A percentile compares a stretch with the other conserved stretches of the same genome.
phyloP scores from a whole-genome alignment of 2,888 invertebrate species.

The Dusona sp. region DNA sequence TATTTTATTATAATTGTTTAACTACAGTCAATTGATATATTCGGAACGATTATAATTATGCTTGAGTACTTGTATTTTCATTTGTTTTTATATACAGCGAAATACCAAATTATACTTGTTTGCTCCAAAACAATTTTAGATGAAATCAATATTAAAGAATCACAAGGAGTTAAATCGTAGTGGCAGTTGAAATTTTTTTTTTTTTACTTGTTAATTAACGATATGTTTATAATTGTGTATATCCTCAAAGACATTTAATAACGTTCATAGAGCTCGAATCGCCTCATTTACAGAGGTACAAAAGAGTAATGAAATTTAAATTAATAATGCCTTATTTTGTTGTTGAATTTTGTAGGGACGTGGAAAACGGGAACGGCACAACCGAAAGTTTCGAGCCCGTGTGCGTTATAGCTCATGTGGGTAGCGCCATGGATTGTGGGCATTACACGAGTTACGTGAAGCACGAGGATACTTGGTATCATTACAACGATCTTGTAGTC shows the following conservation, averaged over 20 bases:
- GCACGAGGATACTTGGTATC: slow-evolving; percentile 78
- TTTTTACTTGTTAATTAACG: not conserved
- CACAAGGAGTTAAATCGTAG: not conserved
- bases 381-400: slow-evolving; percentile 75
- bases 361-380: slow-evolving; percentile 42
- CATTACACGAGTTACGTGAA: slow-evolving; percentile 80
- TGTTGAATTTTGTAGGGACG: slow-evolving; percentile 48
- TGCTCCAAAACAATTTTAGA: not conserved
- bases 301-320: not conserved
- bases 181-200: not conserved
- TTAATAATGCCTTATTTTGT: slow-evolving; percentile 30
- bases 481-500: slow-evolving; percentile 79
- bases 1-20: slow-evolving; percentile 3
- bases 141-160: not conserved
- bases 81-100: not conserved
- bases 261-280: not conserved
- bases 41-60: not conserved
- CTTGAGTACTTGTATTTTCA: not conserved
- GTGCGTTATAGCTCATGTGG: slow-evolving; percentile 79
- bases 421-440: slow-evolving; percentile 79
- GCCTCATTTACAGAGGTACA: no score
- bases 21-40: not conserved
- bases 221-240: no score
- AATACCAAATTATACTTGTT: not conserved
- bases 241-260: not conserved